Evolutionary conservation across 2,888 invertebrate genomes (phyloP).

Genomic region (Biston stratarius): DNA sequence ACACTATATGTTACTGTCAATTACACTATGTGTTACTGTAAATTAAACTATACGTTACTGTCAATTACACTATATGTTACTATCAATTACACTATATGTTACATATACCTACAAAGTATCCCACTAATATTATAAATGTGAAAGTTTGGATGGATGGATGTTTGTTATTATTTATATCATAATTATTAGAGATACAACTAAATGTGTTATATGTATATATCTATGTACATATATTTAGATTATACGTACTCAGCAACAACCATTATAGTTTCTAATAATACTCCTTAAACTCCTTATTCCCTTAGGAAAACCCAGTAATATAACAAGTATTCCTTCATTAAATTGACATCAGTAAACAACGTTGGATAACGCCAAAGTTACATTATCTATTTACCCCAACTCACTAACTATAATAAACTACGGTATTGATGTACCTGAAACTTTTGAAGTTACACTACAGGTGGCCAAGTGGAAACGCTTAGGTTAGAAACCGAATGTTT

Average conservation of each 20-base stretch:
- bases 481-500: background rate
- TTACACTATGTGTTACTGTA: no score
- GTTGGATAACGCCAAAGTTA: slow-evolving; percentile 4
- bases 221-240: background rate
- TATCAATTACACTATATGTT: no score
- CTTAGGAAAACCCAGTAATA: background rate
- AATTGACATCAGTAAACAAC: slow-evolving; percentile 9
- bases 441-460: slow-evolving; percentile 13
- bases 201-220: no score
- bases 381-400: slow-evolving; percentile 15
- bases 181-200: no score
- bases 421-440: slow-evolving; percentile 7
- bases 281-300: background rate
- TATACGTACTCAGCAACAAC: background rate
- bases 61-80: no score
- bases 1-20: no score
- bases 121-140: no score
- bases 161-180: no score
- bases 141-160: no score
- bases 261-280: background rate
- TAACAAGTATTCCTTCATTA: background rate
- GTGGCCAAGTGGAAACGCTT: slow-evolving; percentile 12
- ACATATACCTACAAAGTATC: no score
- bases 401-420: slow-evolving; percentile 7
- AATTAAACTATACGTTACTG: no score